Evolutionary conservation across 2,797 vertebrate genomes (phyloP).

Genomic region (Zalophus californianus): DNA sequence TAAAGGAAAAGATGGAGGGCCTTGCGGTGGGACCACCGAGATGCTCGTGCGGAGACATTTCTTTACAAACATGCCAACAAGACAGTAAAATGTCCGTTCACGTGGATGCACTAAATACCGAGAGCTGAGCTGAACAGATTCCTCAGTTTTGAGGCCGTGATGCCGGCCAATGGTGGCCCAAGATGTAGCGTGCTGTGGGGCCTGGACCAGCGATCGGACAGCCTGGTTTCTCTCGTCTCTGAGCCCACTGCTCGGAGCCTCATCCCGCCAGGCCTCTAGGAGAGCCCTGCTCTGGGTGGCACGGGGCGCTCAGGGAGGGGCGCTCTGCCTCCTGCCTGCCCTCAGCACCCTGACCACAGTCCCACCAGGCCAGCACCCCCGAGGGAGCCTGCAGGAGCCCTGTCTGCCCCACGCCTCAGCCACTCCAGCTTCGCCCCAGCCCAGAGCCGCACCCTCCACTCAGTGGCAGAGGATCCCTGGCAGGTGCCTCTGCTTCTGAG

Average conservation of each 20-base stretch:
- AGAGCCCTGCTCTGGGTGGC: not conserved
- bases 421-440: no score
- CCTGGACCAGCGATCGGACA: no score
- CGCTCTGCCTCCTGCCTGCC: not conserved
- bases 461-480: no score
- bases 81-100: not conserved
- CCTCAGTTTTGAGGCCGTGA: not conserved
- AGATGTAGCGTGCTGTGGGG: rapidly evolving
- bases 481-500: no score
- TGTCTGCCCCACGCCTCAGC: not conserved
- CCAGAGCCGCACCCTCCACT: no score
- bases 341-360: not conserved
- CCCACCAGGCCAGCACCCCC: not conserved
- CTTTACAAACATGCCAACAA: rapidly evolving
- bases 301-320: not conserved
- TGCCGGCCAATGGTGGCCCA: rapidly evolving
- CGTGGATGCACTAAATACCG: rapidly evolving
- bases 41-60: not conserved
- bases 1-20: not conserved
- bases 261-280: not conserved
- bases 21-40: not conserved
- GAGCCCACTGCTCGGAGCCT: not conserved
- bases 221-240: no score
- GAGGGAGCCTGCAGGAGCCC: not conserved
- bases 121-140: rapidly evolving